phyloP scores from a whole-genome alignment of 2,888 invertebrate genomes.

The Protodeltote pygarga region DNA sequence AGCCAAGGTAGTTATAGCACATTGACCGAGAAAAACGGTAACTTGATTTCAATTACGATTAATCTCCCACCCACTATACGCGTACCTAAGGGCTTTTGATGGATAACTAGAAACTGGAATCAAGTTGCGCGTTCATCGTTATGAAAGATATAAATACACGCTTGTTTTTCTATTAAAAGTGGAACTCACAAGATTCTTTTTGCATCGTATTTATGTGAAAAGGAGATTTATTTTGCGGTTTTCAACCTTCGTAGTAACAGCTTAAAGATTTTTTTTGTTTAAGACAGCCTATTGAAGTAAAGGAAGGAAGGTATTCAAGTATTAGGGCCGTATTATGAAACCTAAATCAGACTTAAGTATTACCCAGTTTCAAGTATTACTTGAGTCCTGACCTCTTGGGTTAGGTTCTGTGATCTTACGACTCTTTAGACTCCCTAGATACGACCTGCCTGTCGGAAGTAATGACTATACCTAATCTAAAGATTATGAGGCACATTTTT shows the following conservation, averaged over 20 bases:
- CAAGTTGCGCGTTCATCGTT: background rate
- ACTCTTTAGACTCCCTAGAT: too few relatives aligned
- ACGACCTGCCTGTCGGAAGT: too few relatives aligned
- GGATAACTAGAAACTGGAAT: slow-evolving; percentile 5
- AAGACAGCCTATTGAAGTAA: background rate
- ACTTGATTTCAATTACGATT: slow-evolving; percentile 26
- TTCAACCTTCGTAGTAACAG: background rate
- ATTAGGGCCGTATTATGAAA: too few relatives aligned
- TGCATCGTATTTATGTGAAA: background rate
- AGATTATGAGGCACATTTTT: background rate
- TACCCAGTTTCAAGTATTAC: too few relatives aligned
- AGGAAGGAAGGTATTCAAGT: too few relatives aligned
- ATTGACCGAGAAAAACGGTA: slow-evolving; percentile 20
- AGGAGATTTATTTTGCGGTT: background rate
- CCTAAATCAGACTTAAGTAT: too few relatives aligned
- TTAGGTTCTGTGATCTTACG: too few relatives aligned
- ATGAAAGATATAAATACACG: background rate
- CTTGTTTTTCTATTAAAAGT: background rate
- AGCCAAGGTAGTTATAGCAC: slow-evolving; percentile 14
- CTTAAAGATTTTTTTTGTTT: background rate
- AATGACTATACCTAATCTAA: too few relatives aligned
- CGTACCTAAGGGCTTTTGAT: background rate
- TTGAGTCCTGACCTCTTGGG: too few relatives aligned
- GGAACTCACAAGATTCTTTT: too few relatives aligned
- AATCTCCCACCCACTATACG: slow-evolving; percentile 14